A percentile compares a stretch with the other conserved stretches of the same genome.
Conservation (phyloP, 2,888 invertebrate genomes). For the Acanthopleura granulata region DNA sequence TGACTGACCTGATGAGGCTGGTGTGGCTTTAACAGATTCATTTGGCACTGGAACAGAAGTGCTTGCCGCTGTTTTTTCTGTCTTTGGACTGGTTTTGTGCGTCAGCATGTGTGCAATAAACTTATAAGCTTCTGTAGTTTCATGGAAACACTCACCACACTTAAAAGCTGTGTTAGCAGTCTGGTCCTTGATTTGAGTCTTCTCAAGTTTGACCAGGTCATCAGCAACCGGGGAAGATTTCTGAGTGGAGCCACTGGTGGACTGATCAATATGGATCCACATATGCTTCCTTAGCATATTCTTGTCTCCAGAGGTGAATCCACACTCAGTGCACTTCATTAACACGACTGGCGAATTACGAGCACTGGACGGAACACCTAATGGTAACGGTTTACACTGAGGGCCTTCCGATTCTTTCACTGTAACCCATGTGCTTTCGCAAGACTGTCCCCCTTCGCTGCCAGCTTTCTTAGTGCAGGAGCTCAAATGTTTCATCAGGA, state of each 20-base stretch:
- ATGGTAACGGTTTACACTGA: background rate
- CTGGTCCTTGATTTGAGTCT: conserved; percentile 8
- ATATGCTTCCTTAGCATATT: conserved; percentile 57
- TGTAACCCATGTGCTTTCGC: background rate
- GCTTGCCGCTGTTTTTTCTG: conserved; percentile 24
- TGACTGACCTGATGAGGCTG: conserved; percentile 12
- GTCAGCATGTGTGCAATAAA: conserved; percentile 58
- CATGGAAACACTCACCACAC: conserved; percentile 58
- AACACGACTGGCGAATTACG: conserved; percentile 32
- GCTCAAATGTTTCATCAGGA: conserved; percentile 33
- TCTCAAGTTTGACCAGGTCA: conserved; percentile 17
- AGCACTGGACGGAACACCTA: conserved; percentile 28
- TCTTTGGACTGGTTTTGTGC: conserved; percentile 38
- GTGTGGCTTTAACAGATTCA: background rate
- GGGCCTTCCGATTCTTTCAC: background rate
- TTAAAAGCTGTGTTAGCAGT: conserved; percentile 33
- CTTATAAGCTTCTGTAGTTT: conserved; percentile 49
- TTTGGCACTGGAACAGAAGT: background rate
- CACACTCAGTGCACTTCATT: conserved; percentile 65
- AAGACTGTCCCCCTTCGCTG: background rate
- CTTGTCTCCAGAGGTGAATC: conserved; percentile 54
- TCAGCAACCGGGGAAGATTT: conserved; percentile 16
- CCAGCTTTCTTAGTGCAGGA: conserved; percentile 26
- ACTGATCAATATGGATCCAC: conserved; percentile 49
- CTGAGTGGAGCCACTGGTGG: background rate